Evolutionary conservation across 2,113 vertebrate genomes (phyloP), one percentile per base, ranked within the genome.

Genomic region (Gnathonemus echidnorhynchus): DNA sequence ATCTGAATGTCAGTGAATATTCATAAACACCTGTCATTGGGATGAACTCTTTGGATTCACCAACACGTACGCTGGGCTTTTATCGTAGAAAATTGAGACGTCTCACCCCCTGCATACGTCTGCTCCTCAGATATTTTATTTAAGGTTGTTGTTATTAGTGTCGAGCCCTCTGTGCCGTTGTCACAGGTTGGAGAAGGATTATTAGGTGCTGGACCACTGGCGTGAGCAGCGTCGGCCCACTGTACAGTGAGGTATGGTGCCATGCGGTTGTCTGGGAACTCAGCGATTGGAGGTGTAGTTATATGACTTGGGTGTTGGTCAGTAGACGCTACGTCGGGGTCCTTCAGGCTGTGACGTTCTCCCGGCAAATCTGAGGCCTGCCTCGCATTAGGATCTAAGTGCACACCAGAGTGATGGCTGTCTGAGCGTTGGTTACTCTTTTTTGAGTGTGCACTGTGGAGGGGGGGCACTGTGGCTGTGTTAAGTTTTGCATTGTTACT

Each of bases 1-100:
- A 50, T 56, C 24, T 87, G 17, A 87, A 87, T 17, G 27, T 53
- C 86, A 35, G 86, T 87, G 86, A 87, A 87, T 87, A 53, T 87
- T 87, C 84, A 86, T 86, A 24, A 27, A 24, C 84, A 86, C 84
- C 84, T 86, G 84, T 86, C 84, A 50, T 86, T 5, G 62, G 24
- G n/a, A 86, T 48, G 45, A 86, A 5, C 84, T 50, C 46, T 49
- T 49, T n/a, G 3, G 45, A 46, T 86, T 49, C 49, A 42, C 5
- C 15, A 9, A 15, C 3, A 9, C 86, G 10, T 31, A 87, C 2
- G 17, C 48, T 10, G 21, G 46, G n/a, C 24, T 86, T n/a, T 48
- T 24, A 86, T 27, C 3, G 50, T 2, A 19, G n/a, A 56, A 13
- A 19, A 87, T 53, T 87, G 86, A 87, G 27, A 56, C 13, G 17